Evolutionary conservation across 2,888 invertebrate species (phyloP).

Genomic region (Tachina fera): DNA sequence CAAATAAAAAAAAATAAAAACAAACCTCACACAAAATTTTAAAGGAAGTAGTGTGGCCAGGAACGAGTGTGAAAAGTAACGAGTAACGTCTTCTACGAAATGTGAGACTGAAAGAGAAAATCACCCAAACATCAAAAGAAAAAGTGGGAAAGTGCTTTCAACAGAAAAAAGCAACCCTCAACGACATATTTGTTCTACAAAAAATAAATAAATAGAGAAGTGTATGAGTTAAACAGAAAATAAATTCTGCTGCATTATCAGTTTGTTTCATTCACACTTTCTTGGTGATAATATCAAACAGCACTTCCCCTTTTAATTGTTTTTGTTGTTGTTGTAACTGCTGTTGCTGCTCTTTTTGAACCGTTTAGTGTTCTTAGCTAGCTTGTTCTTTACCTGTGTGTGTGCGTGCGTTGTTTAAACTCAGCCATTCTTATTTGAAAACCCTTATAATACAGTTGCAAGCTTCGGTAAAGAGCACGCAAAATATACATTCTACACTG

Average conservation of each 20-base stretch:
- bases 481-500: background rate
- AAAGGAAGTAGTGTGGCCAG: background rate
- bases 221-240: background rate
- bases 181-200: conserved; percentile 40
- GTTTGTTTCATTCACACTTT: background rate
- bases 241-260: background rate
- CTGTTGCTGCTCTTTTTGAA: conserved; percentile 2
- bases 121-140: background rate
- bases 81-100: conserved; percentile 20
- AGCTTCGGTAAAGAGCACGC: conserved; percentile 15
- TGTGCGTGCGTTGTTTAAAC: background rate
- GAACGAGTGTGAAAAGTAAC: conserved; percentile 46
- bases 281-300: background rate
- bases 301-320: conserved; percentile 39
- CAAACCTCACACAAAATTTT: background rate
- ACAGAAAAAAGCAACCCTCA: conserved; percentile 5
- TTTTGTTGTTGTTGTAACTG: conserved; percentile 11
- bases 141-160: background rate
- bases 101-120: conserved; percentile 21
- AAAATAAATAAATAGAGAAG: background rate
- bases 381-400: background rate
- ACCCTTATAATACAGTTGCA: conserved; percentile 45
- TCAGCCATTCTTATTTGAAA: conserved; percentile 62
- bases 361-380: background rate
- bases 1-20: conserved; percentile 2